Evolutionary conservation across 1,140 invertebrate genomes (phyloP).

Genomic region (Vollenhovia emeryi): DNA sequence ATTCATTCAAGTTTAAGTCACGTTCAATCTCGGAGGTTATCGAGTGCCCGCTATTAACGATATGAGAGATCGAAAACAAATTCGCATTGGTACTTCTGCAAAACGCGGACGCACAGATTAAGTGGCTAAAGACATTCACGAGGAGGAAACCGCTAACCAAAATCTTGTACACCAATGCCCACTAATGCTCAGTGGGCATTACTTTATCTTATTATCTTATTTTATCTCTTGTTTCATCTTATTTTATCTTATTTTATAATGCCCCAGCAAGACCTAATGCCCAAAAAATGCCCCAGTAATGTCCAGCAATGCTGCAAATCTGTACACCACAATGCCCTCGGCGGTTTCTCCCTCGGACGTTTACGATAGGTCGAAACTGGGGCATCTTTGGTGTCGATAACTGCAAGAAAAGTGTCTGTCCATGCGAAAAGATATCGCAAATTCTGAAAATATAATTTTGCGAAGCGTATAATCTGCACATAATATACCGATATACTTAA

Average conservation of each 20-base stretch:
- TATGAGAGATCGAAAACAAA: constrained; percentile 8
- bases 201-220: too few relatives aligned
- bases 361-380: constrained; percentile 18
- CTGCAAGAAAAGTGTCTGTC: background rate
- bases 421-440: background rate
- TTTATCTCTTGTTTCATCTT: too few relatives aligned
- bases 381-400: constrained; percentile 21
- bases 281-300: too few relatives aligned
- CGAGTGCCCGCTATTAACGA: background rate
- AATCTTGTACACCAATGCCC: too few relatives aligned
- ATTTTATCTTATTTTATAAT: too few relatives aligned
- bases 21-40: constrained; percentile 13
- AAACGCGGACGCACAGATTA: constrained; percentile 9
- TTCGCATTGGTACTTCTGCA: background rate
- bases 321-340: too few relatives aligned
- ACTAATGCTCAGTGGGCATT: too few relatives aligned
- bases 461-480: too few relatives aligned
- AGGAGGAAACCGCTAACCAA: too few relatives aligned
- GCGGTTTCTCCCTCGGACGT: too few relatives aligned
- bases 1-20: constrained; percentile 8
- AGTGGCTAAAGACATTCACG: background rate
- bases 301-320: too few relatives aligned
- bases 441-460: background rate
- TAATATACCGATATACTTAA: background rate
- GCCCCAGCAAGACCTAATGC: too few relatives aligned